These are phyloP conservation scores for Tenthredo mesomela DNA, from an alignment of 2,888 invertebrate species.

Conservation along the genomic window DNA sequence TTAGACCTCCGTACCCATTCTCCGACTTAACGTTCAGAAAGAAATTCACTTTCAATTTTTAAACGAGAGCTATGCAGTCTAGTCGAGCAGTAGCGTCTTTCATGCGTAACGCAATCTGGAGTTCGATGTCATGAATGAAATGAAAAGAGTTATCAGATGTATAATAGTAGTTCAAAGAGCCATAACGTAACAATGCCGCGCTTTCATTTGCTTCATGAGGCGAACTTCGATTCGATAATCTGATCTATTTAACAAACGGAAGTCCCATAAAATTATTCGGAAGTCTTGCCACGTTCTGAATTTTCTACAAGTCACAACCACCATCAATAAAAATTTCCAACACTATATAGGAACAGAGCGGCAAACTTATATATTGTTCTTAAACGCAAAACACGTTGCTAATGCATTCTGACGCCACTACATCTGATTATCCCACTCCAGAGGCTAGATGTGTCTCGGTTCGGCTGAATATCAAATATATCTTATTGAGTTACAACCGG, in stretches of 20 bases:
- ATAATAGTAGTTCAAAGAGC: neutral
- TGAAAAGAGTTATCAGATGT: conserved; percentile 16
- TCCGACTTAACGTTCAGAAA: neutral
- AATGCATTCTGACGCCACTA: conserved; percentile 42
- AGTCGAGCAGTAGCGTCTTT: neutral
- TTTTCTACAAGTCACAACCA: conserved; percentile 30
- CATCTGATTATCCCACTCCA: conserved; percentile 30
- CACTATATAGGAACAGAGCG: conserved; percentile 27
- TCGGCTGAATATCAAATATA: conserved; percentile 29
- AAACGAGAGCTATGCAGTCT: neutral
- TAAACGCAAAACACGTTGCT: conserved; percentile 36
- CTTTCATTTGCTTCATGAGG: conserved; percentile 2
- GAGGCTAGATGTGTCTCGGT: conserved; percentile 26
- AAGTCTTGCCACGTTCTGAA: conserved; percentile 10
- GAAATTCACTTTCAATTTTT: neutral
- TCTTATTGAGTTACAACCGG: conserved; percentile 48
- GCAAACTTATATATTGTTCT: conserved; percentile 41
- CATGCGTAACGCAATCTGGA: conserved; percentile 8
- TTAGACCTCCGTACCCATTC: neutral
- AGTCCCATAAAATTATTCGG: neutral
- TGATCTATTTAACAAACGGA: neutral
- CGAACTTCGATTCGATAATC: conserved; percentile 20
- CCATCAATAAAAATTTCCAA: conserved; percentile 19
- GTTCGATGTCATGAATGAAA: neutral
- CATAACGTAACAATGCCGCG: conserved; percentile 14